Percentiles rank a stretch among this genome's conserved stretches.
Evolutionary conservation across 2,888 invertebrate genomes (phyloP).

Genomic region (Drosophila anomalipes): DNA sequence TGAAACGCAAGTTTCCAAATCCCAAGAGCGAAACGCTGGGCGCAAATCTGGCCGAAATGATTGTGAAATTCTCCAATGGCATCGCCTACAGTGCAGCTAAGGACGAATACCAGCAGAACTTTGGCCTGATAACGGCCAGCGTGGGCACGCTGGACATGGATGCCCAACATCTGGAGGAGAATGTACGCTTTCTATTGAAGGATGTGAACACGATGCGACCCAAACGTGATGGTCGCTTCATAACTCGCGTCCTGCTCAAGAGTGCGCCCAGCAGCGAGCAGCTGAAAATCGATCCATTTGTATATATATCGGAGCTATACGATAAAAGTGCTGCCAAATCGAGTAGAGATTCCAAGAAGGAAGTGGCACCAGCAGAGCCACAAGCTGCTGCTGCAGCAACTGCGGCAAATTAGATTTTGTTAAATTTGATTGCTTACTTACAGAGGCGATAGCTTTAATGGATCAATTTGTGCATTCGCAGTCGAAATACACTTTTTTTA

Average conservation of each 20-base stretch:
- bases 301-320: conserved; percentile 85
- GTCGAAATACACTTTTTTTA: conserved; percentile 45
- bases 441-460: conserved; percentile 40
- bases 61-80: conserved; percentile 89
- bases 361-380: conserved; percentile 24
- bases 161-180: conserved; percentile 89
- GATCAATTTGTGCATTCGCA: conserved; percentile 53
- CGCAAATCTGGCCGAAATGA: conserved; percentile 87
- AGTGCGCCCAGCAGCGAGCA: conserved; percentile 89
- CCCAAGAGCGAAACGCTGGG: conserved; percentile 89
- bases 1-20: conserved; percentile 92
- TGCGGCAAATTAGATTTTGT: conserved; percentile 52
- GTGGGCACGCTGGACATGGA: conserved; percentile 92
- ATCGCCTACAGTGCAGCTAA: conserved; percentile 89
- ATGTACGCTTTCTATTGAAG: conserved; percentile 88
- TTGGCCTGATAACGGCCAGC: conserved; percentile 88
- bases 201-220: conserved; percentile 89
- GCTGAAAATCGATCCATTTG: conserved; percentile 89
- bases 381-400: conserved; percentile 38
- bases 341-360: conserved; percentile 41
- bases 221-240: conserved; percentile 89
- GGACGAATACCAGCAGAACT: conserved; percentile 90
- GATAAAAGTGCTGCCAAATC: conserved; percentile 57
- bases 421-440: conserved; percentile 43
- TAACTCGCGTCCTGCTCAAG: conserved; percentile 89